Base-by-base conservation (phyloP, 2,113 vertebrate species). In the Mormoops blainvillei region DNA sequence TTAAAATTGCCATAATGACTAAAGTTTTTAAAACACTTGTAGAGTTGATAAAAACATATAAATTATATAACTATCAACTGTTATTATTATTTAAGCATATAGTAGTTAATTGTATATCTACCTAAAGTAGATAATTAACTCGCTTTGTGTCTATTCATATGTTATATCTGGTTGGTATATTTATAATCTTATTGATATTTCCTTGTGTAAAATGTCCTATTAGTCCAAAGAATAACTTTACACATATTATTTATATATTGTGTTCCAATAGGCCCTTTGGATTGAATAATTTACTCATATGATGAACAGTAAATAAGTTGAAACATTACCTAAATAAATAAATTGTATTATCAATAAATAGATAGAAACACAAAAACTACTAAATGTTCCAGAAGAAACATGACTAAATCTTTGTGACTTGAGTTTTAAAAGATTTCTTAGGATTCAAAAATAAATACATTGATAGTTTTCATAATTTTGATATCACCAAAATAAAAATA, bases 181-280 rank as follows among this genome's bases (percentile, higher is more conserved):
- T 56, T 56, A 56, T 56, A 56, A 56, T 56, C 54, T 56, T 22
- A 56, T 56, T 24, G 54, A 56, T 56, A 56, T 56, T 56, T 22
- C 54, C 54, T 56, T 56, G 54, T 56, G 54, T 56, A 22, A 56
- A 56, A 56, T 56, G 54, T 19, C 24, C 54, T 56, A 56, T 56
- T 56, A 56, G 54, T 56, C 54, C 22, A 56, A 56, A 56, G 68
- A 63, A 41, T 28, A 76, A 65, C 6, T 38, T 56, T 77, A 43
- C 91, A 1, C 0, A 45, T 6, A 85, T 28, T 31, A 54, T 68
- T 73, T 85, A 28, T 48, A 14, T 61, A 73, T 24, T 85, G 84
- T 31, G 7, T 1, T 0, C 1, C 26, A 58, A 45, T 4, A 56
- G 20, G 16, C 1, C 0, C 19, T 10, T 33, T 12, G 58, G 4